These are phyloP conservation scores for Trichopria drosophilae DNA, from an alignment of 2,888 invertebrate genomes.

Conservation along the genomic window DNA sequence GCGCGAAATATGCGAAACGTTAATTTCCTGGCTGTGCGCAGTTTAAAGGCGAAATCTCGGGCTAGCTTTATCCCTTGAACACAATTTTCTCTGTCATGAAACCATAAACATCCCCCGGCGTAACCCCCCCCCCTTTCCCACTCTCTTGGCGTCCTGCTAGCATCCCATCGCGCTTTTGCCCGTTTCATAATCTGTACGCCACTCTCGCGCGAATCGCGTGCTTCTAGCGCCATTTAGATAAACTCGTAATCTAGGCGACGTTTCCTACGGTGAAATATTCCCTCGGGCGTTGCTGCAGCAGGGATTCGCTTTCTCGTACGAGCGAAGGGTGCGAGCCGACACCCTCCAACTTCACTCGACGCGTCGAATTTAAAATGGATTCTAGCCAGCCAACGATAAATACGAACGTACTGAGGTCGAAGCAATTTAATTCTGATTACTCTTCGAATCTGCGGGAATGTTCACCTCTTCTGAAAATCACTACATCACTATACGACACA, in stretches of 20 bases:
- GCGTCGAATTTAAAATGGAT: constrained; percentile 47
- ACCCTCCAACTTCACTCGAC: constrained; percentile 26
- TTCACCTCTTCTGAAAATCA: background rate
- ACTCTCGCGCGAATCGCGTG: constrained; percentile 44
- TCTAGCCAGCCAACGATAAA: constrained; percentile 34
- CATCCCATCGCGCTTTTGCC: no score
- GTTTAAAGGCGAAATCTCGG: constrained; percentile 10
- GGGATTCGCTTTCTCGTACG: constrained; percentile 17
- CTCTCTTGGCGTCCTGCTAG: constrained; percentile 14
- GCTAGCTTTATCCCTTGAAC: constrained; percentile 38
- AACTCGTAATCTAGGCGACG: constrained; percentile 55
- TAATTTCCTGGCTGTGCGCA: constrained; percentile 15
- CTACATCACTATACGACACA: no score
- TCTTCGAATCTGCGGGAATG: constrained; percentile 18
- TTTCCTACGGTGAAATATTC: constrained; percentile 53
- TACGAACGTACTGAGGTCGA: constrained; percentile 29
- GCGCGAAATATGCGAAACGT: background rate
- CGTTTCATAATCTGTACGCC: constrained; percentile 46
- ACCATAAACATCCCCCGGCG: constrained; percentile 48
- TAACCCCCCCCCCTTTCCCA: constrained; percentile 28
- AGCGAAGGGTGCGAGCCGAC: constrained; percentile 15
- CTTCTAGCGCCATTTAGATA: constrained; percentile 55
- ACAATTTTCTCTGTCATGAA: constrained; percentile 52
- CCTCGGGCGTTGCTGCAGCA: constrained; percentile 41
- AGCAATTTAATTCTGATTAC: constrained; percentile 35